phyloP scores from a whole-genome alignment of 2,113 vertebrate genomes.

The Leiothrix lutea region DNA sequence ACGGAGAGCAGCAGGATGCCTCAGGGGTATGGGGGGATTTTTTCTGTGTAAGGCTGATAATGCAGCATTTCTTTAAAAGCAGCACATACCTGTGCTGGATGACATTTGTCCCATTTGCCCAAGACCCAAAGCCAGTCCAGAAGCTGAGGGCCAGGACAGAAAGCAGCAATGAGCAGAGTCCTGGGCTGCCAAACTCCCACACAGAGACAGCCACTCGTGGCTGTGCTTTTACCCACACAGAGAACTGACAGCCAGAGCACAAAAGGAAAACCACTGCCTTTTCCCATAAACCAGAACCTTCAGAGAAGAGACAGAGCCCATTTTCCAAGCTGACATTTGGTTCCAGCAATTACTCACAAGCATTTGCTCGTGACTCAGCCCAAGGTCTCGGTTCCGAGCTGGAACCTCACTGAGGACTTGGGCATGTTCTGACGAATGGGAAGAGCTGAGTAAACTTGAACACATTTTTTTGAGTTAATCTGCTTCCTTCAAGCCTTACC shows the following conservation, averaged over 20 bases:
- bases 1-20: not conserved
- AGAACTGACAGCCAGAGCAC: not conserved
- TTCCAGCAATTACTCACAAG: not conserved
- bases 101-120: not conserved
- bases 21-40: fast-evolving
- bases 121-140: not conserved
- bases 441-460: not conserved
- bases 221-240: not conserved
- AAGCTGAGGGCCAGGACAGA: not conserved
- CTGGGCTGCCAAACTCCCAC: not conserved
- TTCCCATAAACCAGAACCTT: not conserved
- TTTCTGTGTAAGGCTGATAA: not conserved
- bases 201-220: fast-evolving
- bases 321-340: not conserved
- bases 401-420: not conserved
- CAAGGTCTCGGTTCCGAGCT: not conserved
- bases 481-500: not conserved
- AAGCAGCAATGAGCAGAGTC: not conserved
- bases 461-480: not conserved
- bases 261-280: not conserved
- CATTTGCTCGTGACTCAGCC: not conserved
- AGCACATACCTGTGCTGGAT: not conserved
- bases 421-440: not conserved
- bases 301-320: not conserved
- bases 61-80: not conserved